Base-by-base conservation (phyloP, 2,113 vertebrate genomes). In the Corvus cornix region DNA sequence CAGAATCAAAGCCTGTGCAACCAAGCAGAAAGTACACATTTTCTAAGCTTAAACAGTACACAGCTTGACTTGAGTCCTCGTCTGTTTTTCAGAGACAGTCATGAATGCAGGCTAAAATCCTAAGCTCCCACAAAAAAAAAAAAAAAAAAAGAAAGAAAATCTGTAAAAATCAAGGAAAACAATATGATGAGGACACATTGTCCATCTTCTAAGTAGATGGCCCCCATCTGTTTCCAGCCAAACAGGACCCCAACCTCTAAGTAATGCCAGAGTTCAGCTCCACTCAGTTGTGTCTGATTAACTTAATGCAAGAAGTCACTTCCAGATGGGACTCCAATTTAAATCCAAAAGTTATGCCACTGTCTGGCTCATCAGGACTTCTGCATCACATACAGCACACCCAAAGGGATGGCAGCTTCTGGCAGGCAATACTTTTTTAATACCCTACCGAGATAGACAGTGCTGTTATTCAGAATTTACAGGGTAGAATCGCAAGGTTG, bases 291-390 rank as follows among this genome's bases (percentile, higher is more conserved):
- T 63, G 59, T 90, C 84, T 90, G 75, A 93, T 95, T 96, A 91
- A 69, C 75, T 92, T 77, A 88, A 88, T 67, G 48, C 56, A 80
- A 81, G 56, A 93, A 94, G 82, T 90, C 5, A 94, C 73, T 90
- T 96, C 85, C 95, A 96, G 92, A 86, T 95, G 93, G 87, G 64
- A 88, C 75, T 51, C 35, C 90, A 70, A 69, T 86, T 96, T 83
- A 68, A 90, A 86, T 87, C 82, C 68, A 77, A 88, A 90, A 96
- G 31, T 68, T 44, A 24, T 70, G 76, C 72, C 90, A 86, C 68
- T 70, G 24, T 60, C 93, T 91, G 75, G 48, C 68, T 93, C 63
- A 84, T 93, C 79, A 84, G 14, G 30, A 33, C 51, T 96, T 87
- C 75, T 79, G 58, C 39, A 67, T 86, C 68, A 58, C 78, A 79